Percentiles rank a stretch among this genome's conserved stretches.
phyloP scores from a whole-genome alignment of 37 sponge, comb jelly and placozoan genomes.

The Chondrilla cf. caribensis region DNA sequence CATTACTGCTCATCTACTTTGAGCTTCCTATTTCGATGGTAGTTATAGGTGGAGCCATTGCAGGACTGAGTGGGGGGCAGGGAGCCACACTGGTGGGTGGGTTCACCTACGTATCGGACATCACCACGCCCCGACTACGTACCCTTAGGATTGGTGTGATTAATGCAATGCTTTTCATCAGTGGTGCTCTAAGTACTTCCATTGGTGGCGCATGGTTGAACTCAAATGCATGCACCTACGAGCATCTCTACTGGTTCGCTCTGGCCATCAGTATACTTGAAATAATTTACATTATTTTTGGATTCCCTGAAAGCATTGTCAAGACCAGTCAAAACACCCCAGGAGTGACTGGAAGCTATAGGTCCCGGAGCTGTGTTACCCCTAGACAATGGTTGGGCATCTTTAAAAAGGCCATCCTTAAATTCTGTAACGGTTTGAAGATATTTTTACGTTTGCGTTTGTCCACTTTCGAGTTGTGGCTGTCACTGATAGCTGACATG shows the following conservation, averaged over 20 bases:
- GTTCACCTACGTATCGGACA: conserved; percentile 54
- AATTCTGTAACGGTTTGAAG: conserved; percentile 30
- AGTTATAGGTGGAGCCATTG: neutral
- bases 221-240: conserved; percentile 31
- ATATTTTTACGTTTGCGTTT: conserved; percentile 30
- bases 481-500: neutral
- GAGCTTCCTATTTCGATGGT: conserved; percentile 7
- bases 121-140: conserved; percentile 30
- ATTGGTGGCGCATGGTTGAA: conserved; percentile 42
- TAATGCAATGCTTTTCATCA: conserved; percentile 28
- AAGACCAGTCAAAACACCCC: neutral
- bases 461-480: conserved; percentile 28
- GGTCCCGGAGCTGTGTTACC: neutral
- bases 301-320: conserved; percentile 37
- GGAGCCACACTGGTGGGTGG: conserved; percentile 31
- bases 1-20: conserved; percentile 17
- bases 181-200: conserved; percentile 13
- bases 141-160: conserved; percentile 50
- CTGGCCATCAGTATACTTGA: neutral
- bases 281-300: conserved; percentile 37
- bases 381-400: neutral
- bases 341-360: too few species aligned
- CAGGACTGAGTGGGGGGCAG: conserved; percentile 36
- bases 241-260: conserved; percentile 1
- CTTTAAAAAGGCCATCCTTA: neutral